Conservation (phyloP, 1,140 invertebrate genomes). For the Gonatopus flavifemur region DNA sequence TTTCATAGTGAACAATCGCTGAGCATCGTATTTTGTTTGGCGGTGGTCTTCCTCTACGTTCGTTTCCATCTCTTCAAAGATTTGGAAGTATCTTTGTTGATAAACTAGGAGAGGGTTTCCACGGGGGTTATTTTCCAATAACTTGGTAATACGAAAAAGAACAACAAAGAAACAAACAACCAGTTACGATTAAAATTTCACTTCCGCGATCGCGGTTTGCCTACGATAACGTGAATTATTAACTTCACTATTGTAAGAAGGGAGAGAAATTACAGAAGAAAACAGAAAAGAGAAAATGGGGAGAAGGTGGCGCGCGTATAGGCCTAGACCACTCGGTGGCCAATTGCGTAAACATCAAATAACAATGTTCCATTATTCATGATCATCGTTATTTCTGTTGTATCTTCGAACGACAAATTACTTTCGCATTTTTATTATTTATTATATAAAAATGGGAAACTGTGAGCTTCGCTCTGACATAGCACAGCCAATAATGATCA, state of each 20-base stretch:
- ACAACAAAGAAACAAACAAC: constrained; percentile 31
- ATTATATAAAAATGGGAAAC: constrained; percentile 56
- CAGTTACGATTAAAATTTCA: constrained; percentile 41
- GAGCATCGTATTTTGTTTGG: too few species aligned
- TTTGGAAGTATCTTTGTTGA: too few species aligned
- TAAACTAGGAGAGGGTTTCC: too few species aligned
- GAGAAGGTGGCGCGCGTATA: constrained; percentile 30
- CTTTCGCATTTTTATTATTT: constrained; percentile 54
- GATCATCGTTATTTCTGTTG: constrained; percentile 47
- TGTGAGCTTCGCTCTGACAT: constrained; percentile 53
- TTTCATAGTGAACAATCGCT: too few species aligned
- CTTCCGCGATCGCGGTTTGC: constrained; percentile 28
- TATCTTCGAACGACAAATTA: constrained; percentile 54
- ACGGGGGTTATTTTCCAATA: too few species aligned
- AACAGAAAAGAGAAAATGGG: too few species aligned
- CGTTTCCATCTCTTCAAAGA: too few species aligned
- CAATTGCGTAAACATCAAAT: constrained; percentile 56
- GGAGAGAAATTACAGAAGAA: too few species aligned
- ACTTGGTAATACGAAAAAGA: too few species aligned
- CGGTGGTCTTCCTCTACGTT: too few species aligned
- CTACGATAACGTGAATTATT: constrained; percentile 31
- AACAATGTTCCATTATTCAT: constrained; percentile 48
- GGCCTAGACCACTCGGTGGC: constrained; percentile 50
- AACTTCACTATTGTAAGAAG: too few species aligned
- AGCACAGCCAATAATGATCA: constrained; percentile 58